Evolutionary conservation across 2,888 invertebrate species (phyloP).

Genomic region (Xestoiulus laeticollis): DNA sequence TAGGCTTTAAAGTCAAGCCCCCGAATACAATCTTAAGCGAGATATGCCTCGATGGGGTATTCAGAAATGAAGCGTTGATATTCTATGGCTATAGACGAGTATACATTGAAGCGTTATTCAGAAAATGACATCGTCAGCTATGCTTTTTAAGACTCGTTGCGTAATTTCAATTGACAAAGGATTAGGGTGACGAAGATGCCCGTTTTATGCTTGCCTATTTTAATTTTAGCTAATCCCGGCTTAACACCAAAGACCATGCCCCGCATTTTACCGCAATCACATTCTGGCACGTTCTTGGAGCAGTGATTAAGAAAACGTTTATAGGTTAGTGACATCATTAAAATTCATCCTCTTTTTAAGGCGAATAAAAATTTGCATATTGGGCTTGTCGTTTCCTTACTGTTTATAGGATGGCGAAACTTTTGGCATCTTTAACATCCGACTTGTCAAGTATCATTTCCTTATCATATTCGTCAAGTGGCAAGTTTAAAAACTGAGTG

Average conservation of each 20-base stretch:
- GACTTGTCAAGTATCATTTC: neutral
- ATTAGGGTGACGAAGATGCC: conserved; percentile 28
- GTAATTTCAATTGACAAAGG: conserved; percentile 34
- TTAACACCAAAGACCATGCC: neutral
- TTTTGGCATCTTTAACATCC: neutral
- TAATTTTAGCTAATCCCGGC: conserved; percentile 7
- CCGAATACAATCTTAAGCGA: neutral
- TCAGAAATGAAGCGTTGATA: neutral
- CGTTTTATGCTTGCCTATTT: conserved; percentile 12
- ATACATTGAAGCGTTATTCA: neutral
- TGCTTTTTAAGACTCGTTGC: neutral
- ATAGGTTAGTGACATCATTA: conserved; percentile 34
- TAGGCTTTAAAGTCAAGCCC: neutral
- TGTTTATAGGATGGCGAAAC: neutral
- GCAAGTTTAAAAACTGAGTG: too few species aligned
- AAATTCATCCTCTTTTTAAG: neutral
- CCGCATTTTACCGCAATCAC: conserved; percentile 13
- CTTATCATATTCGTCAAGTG: neutral
- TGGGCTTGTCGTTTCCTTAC: neutral
- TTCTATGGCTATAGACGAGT: neutral
- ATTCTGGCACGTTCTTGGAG: neutral
- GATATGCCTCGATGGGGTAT: neutral
- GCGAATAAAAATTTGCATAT: conserved; percentile 5
- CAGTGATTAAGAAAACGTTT: conserved; percentile 30
- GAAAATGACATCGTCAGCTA: neutral